A percentile compares a stretch with the other conserved stretches of the same genome.
Evolutionary conservation across 2,113 vertebrate species (phyloP).

Genomic region (Eurystomus gularis): DNA sequence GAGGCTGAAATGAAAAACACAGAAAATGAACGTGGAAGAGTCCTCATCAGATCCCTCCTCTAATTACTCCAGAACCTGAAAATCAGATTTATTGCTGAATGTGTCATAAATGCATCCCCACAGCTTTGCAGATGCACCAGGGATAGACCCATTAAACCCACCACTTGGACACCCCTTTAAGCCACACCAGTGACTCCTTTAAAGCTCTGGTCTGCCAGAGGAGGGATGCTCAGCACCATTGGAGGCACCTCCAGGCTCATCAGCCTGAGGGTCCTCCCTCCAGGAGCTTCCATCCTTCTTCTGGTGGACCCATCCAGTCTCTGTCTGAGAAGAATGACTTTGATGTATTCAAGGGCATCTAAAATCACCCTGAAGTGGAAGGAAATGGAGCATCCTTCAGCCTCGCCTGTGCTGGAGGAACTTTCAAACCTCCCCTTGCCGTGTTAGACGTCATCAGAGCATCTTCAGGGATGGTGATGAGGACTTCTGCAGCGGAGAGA

Average conservation of each 20-base stretch:
- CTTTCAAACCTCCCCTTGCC: not conserved
- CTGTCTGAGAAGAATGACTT: not conserved
- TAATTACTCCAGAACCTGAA: not conserved
- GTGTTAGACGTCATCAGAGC: not conserved
- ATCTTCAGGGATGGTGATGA: fast-evolving
- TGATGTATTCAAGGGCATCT: not conserved
- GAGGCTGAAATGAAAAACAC: not conserved
- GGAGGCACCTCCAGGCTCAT: not conserved
- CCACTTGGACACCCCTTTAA: fast-evolving
- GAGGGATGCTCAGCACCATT: not conserved
- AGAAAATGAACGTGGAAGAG: not conserved
- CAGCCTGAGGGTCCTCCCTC: not conserved
- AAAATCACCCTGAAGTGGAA: not conserved
- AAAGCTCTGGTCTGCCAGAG: not conserved
- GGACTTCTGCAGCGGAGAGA: not conserved
- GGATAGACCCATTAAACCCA: not conserved
- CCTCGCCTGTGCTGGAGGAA: not conserved
- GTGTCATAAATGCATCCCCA: not conserved
- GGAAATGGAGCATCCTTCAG: not conserved
- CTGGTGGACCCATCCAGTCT: not conserved
- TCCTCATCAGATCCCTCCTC: not conserved
- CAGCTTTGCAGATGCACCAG: not conserved
- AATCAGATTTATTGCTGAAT: not conserved
- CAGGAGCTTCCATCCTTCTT: not conserved
- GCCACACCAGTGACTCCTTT: not conserved